Evolutionary conservation across 2,888 invertebrate genomes (phyloP).

Genomic region (Corbicula japonica): DNA sequence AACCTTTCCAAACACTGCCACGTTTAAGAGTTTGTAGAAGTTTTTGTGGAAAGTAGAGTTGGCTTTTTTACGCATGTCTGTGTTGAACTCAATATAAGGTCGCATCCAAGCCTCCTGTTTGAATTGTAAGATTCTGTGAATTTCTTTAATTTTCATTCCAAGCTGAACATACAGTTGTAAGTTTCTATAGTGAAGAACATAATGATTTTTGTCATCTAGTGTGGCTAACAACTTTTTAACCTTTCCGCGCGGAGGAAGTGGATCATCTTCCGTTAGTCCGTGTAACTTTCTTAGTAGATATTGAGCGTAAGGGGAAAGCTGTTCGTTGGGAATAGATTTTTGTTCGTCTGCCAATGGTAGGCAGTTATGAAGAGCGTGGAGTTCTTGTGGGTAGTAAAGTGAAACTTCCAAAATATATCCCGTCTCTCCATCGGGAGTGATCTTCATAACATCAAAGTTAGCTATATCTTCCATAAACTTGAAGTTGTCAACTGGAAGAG

Average conservation of each 20-base stretch:
- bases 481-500: constrained; percentile 74
- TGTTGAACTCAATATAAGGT: constrained; percentile 81
- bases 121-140: constrained; percentile 81
- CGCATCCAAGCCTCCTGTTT: constrained; percentile 79
- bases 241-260: constrained; percentile 23
- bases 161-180: constrained; percentile 29
- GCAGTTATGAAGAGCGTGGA: constrained; percentile 37
- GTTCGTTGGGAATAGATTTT: constrained; percentile 12
- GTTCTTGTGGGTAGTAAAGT: constrained; percentile 24
- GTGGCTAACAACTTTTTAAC: constrained; percentile 25
- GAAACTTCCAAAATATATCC: constrained; percentile 49
- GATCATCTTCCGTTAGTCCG: constrained; percentile 23
- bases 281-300: constrained; percentile 28
- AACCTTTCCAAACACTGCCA: constrained; percentile 78
- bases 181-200: constrained; percentile 19
- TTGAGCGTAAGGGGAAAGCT: constrained; percentile 39
- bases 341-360: constrained; percentile 33
- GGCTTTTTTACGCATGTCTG: constrained; percentile 38
- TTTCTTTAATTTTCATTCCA: constrained; percentile 71
- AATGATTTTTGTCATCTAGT: constrained; percentile 31
- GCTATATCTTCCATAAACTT: constrained; percentile 15
- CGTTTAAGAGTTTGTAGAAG: constrained; percentile 79
- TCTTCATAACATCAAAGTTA: constrained; percentile 12
- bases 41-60: constrained; percentile 71
- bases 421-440: constrained; percentile 18